These are phyloP conservation scores for Arctia plantaginis DNA, from an alignment of 2,888 invertebrate genomes.

Conservation along the genomic window DNA sequence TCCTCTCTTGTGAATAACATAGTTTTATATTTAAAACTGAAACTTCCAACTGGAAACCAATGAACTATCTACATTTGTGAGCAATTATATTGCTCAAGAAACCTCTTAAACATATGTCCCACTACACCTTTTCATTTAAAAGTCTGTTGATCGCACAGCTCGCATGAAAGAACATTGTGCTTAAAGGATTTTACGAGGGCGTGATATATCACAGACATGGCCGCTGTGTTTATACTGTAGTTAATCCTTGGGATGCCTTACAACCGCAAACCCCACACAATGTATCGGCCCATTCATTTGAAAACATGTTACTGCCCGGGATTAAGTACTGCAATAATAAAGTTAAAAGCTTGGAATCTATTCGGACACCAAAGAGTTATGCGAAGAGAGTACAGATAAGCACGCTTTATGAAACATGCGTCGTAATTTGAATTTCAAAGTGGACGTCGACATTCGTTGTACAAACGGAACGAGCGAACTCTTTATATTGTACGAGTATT, in stretches of 20 bases:
- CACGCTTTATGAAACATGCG: constrained; percentile 56
- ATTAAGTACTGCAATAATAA: constrained; percentile 33
- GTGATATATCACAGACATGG: constrained; percentile 12
- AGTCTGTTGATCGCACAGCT: not conserved
- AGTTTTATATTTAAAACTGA: not conserved
- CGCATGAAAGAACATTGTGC: not conserved
- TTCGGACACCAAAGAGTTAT: constrained; percentile 41
- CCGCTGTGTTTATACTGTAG: constrained; percentile 6
- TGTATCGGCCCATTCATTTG: constrained; percentile 8
- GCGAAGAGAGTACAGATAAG: constrained; percentile 61
- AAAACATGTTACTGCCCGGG: not conserved
- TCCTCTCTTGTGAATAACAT: too few relatives aligned
- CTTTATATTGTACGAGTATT: constrained; percentile 38
- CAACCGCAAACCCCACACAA: constrained; percentile 12
- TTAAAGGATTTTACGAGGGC: constrained; percentile 12
- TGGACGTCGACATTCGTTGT: constrained; percentile 44
- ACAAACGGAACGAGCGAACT: constrained; percentile 45
- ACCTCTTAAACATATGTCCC: not conserved
- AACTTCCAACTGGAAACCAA: not conserved
- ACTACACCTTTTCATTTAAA: constrained; percentile 1
- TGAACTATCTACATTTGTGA: not conserved
- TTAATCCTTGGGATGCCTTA: constrained; percentile 13
- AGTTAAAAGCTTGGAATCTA: constrained; percentile 36
- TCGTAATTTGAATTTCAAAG: constrained; percentile 66
- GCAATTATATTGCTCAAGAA: not conserved